Evolutionary conservation across 1,140 invertebrate genomes (phyloP), one percentile per base, ranked within the genome.

Genomic region (Leptopilina clavipes): DNA sequence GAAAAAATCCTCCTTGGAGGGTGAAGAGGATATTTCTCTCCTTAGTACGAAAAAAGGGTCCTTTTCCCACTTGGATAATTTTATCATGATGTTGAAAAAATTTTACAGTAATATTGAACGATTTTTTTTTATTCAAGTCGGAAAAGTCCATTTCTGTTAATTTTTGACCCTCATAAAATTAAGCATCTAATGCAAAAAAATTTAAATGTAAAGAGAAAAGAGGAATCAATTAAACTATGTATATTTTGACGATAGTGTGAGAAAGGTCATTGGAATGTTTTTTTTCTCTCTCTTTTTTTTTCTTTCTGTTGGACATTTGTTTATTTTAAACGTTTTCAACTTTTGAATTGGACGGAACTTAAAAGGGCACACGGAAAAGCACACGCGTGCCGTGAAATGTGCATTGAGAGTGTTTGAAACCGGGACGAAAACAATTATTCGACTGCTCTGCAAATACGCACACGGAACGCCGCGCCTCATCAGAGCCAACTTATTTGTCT

Each of bases 401-500:
- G 73, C 74, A 70, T 77, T 75, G 74, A 82, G 74, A 76, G 77
- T 71, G 59, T 74, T 74, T 73, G 77, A 76, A 81, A 76, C 77
- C 56, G 75, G 81, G 79, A 73, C 79, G 85, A 88, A 87, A 87
- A 88, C 85, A 87, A 87, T 86, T 86, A 86, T 88, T 88, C 81
- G 79, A 87, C 83, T 84, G 81, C 83, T 85, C 71, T 71, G 82
- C 82, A 88, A 87, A 88, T 81, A 87, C 70, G 37, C 37, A 65
- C 79, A 71, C 65, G 70, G 59, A 65, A 65, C 59, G 76, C 79
- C 37, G 74, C 78, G 79, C 82, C 80, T 86, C 87, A 87, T 88
- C 86, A 86, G 82, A 82, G 80, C 77, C 76, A 82, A 88, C 85
- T 86, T 88, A 88, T 88, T 88, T 88, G 83, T 85, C 82, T 88